These are phyloP conservation scores for Syncerus caffer DNA, from an alignment of 2,797 vertebrate species.

Conservation along the genomic window DNA sequence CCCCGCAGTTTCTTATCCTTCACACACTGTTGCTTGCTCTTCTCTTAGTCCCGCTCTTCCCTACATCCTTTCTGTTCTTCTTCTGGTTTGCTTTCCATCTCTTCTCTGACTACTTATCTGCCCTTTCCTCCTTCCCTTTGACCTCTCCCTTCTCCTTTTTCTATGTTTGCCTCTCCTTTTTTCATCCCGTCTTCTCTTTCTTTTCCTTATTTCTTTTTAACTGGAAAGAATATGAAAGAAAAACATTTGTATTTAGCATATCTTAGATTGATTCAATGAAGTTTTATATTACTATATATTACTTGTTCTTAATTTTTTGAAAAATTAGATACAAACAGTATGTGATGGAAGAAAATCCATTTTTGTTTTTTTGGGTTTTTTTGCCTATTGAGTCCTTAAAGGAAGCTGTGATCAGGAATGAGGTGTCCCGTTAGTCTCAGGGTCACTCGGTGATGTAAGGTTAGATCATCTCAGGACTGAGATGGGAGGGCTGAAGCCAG, in stretches of 20 bases:
- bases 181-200: neutral
- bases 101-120: neutral
- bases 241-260: neutral
- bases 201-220: neutral
- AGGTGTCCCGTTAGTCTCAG: neutral
- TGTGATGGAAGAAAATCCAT: neutral
- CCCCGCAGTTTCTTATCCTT: neutral
- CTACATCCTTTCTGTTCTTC: neutral
- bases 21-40: neutral
- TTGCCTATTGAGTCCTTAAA: neutral
- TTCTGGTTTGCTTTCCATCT: neutral
- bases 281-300: neutral
- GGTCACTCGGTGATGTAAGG: neutral
- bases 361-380: neutral
- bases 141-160: neutral
- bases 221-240: slow-evolving; percentile 4
- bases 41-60: neutral
- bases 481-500: neutral
- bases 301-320: neutral
- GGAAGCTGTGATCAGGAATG: neutral
- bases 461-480: neutral
- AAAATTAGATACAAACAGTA: neutral
- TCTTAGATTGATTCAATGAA: slow-evolving; percentile 11
- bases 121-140: neutral
- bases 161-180: neutral